A percentile compares a stretch with the other conserved stretches of the same genome.
phyloP scores from a whole-genome alignment of 2,797 vertebrate species.

The Odontamblyopus rebecca region DNA sequence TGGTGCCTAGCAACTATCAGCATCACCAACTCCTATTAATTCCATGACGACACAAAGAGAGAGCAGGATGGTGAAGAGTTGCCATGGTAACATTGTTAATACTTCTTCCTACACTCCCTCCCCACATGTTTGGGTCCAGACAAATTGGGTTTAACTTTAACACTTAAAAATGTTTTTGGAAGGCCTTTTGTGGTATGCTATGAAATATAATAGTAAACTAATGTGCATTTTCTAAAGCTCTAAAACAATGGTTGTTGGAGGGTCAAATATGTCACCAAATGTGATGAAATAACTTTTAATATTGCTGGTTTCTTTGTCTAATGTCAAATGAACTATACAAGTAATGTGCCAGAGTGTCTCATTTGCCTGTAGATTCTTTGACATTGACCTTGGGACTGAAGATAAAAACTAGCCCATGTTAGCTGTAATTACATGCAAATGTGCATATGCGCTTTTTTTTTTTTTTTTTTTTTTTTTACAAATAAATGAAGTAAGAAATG shows the following conservation, averaged over 20 bases:
- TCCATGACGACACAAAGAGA: conserved; percentile 63
- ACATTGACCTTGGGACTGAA: no score
- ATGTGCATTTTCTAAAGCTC: not conserved
- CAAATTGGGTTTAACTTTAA: conserved; percentile 52
- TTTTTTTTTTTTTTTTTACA: no score
- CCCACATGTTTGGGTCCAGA: conserved; percentile 51
- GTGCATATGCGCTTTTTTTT: no score
- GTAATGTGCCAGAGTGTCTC: no score
- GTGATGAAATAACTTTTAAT: not conserved
- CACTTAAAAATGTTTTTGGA: conserved; percentile 37
- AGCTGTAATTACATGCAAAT: no score
- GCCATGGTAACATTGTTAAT: conserved; percentile 79
- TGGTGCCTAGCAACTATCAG: conserved; percentile 73
- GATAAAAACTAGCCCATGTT: no score
- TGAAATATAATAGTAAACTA: conserved; percentile 19
- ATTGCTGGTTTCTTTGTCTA: no score
- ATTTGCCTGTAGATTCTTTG: no score
- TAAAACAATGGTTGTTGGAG: no score
- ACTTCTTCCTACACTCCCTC: conserved; percentile 60
- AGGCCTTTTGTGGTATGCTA: conserved; percentile 39
- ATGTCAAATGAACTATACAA: no score
- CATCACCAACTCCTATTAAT: conserved; percentile 70
- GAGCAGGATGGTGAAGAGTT: conserved; percentile 72
- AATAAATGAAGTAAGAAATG: not conserved
- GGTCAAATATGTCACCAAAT: no score